A percentile compares a stretch with the other conserved stretches of the same genome.
Conservation (phyloP, 64 coral and sea anemone species). For the Actinia tenebrosa region DNA sequence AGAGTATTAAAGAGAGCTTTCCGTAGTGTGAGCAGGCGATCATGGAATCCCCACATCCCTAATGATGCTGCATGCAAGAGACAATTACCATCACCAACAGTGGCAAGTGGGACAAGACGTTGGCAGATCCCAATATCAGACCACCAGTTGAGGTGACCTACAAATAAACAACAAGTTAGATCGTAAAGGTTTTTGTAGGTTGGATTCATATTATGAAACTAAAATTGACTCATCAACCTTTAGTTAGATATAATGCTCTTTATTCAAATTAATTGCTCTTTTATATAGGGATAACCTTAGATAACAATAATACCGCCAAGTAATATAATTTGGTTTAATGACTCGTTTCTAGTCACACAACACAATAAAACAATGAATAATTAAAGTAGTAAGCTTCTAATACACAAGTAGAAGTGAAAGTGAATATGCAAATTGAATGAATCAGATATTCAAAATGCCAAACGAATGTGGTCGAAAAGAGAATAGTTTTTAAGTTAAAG, state of each 20-base stretch:
- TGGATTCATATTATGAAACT: too few species aligned
- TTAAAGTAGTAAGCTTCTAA: background rate
- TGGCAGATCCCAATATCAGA: constrained; percentile 57
- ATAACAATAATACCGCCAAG: too few species aligned
- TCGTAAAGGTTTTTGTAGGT: too few species aligned
- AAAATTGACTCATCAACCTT: too few species aligned
- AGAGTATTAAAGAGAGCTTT: constrained; percentile 76
- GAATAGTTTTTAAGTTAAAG: background rate
- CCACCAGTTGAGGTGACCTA: constrained; percentile 97
- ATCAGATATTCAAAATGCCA: background rate
- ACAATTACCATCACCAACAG: constrained; percentile 95
- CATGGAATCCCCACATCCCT: constrained; percentile 97
- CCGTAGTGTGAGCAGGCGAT: constrained; percentile 78
- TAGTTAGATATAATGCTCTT: background rate
- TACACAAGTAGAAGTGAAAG: background rate
- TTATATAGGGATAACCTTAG: background rate
- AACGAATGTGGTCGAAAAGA: background rate
- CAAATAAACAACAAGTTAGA: background rate
- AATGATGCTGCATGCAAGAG: constrained; percentile 94
- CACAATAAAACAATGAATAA: background rate
- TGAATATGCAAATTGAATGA: background rate
- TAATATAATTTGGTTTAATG: too few species aligned
- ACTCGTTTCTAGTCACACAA: background rate
- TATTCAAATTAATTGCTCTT: background rate
- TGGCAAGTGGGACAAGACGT: constrained; percentile 81